Evolutionary conservation across 2,113 vertebrate genomes (phyloP).

Genomic region (western clawed frog (Xenopus tropicalis)): DNA sequence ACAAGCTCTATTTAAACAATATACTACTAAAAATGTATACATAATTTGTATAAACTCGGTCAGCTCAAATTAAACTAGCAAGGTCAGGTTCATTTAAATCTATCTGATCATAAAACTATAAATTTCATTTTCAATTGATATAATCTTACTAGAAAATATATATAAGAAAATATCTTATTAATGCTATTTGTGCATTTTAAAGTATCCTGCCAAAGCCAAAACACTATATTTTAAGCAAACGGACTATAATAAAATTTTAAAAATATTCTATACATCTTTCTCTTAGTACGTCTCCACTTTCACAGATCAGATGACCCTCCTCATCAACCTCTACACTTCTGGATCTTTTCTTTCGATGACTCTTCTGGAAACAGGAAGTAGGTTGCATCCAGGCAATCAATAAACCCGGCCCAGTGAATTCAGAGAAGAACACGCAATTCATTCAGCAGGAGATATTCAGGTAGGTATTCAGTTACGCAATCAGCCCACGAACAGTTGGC

Average conservation of each 20-base stretch:
- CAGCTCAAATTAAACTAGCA: too few relatives aligned
- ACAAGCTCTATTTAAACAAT: too few relatives aligned
- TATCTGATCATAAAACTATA: neutral
- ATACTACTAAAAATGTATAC: too few relatives aligned
- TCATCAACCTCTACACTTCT: conserved; percentile 96
- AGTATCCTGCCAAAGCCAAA: conserved; percentile 51
- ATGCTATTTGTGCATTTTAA: too few relatives aligned
- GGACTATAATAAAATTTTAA: conserved; percentile 75
- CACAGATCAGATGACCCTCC: conserved; percentile 98
- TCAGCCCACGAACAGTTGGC: conserved; percentile 89
- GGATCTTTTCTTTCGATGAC: conserved; percentile 86
- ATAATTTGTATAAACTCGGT: neutral
- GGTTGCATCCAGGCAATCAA: conserved; percentile 74
- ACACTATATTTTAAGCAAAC: conserved; percentile 66
- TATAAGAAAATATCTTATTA: too few relatives aligned
- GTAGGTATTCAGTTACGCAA: conserved; percentile 82
- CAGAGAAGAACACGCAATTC: conserved; percentile 88
- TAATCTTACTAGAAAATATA: too few relatives aligned
- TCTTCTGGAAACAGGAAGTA: conserved; percentile 88
- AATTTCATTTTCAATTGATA: conserved; percentile 32
- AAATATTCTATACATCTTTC: conserved; percentile 95
- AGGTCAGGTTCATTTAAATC: too few relatives aligned
- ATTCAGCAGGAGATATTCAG: conserved; percentile 63
- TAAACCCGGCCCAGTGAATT: conserved; percentile 72
- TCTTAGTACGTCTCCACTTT: conserved; percentile 95